Conservation (phyloP, 2,888 invertebrate species). For the Cataglyphis livida region DNA sequence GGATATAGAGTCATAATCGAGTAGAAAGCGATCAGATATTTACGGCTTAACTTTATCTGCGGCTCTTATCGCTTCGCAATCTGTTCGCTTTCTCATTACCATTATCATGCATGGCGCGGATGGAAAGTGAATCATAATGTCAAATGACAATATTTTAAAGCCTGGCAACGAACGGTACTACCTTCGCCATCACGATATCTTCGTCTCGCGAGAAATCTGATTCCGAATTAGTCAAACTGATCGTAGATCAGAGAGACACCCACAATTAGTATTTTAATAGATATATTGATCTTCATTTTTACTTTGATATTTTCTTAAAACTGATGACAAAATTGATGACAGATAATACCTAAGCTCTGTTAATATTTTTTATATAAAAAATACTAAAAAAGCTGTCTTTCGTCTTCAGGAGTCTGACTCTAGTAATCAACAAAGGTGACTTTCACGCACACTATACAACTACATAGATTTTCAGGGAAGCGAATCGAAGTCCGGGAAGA, state of each 20-base stretch:
- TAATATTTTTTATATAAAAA: constrained; percentile 4
- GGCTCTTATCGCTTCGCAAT: constrained; percentile 3
- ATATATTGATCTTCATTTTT: not conserved
- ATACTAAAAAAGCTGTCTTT: constrained; percentile 3
- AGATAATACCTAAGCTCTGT: not conserved
- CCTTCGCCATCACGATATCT: not conserved
- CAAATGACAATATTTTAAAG: constrained; percentile 10
- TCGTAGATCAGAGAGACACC: not conserved
- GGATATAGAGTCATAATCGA: constrained; percentile 9
- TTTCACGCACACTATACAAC: constrained; percentile 1
- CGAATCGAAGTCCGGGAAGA: constrained; percentile 34
- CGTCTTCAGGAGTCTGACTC: not conserved
- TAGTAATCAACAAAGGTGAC: constrained; percentile 1
- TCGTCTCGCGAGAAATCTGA: not conserved
- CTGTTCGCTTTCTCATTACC: constrained; percentile 42
- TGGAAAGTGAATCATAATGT: constrained; percentile 1
- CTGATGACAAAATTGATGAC: not conserved
- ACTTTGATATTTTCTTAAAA: not conserved
- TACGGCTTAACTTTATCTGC: constrained; percentile 22
- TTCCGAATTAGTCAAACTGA: not conserved
- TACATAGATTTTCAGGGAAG: constrained; percentile 29
- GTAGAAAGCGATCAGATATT: constrained; percentile 31
- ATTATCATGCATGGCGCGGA: not conserved
- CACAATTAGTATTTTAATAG: constrained; percentile 1
- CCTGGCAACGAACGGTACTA: not conserved